Evolutionary conservation across 2,888 invertebrate species (phyloP).

Genomic region (Phlogophora meticulosa): DNA sequence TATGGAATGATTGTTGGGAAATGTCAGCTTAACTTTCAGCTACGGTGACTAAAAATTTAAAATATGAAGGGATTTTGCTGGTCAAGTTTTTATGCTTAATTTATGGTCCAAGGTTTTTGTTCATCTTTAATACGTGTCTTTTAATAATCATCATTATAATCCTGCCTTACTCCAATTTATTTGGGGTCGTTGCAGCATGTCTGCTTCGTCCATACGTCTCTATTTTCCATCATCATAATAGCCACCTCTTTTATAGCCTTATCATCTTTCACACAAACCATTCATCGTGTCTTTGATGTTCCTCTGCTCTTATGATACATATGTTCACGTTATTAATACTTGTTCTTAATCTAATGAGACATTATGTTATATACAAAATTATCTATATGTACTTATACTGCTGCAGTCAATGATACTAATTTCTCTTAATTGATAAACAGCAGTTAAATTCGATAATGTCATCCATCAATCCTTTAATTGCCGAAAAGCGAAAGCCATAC

Average conservation of each 20-base stretch:
- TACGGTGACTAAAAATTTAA: not conserved
- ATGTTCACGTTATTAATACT: too few relatives aligned
- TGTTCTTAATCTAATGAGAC: too few relatives aligned
- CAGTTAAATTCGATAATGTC: conserved; percentile 27
- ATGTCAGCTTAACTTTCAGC: not conserved
- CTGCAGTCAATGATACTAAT: not conserved
- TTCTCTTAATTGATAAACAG: conserved; percentile 2
- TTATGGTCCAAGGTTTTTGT: not conserved
- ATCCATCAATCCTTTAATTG: conserved; percentile 29
- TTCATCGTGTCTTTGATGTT: too few relatives aligned
- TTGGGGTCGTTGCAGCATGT: too few relatives aligned
- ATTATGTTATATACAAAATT: not conserved
- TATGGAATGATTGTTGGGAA: not conserved
- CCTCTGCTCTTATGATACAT: too few relatives aligned
- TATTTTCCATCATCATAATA: too few relatives aligned
- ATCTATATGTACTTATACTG: not conserved
- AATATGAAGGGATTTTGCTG: not conserved
- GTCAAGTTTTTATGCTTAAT: not conserved
- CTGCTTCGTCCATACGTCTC: too few relatives aligned
- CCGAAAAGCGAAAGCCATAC: conserved; percentile 42
- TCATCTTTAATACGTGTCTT: not conserved
- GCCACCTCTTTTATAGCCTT: too few relatives aligned
- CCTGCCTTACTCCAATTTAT: too few relatives aligned
- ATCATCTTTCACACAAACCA: too few relatives aligned
- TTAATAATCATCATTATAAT: too few relatives aligned